Base-by-base conservation (phyloP, 2,113 vertebrate species). In the Platanista minor region DNA sequence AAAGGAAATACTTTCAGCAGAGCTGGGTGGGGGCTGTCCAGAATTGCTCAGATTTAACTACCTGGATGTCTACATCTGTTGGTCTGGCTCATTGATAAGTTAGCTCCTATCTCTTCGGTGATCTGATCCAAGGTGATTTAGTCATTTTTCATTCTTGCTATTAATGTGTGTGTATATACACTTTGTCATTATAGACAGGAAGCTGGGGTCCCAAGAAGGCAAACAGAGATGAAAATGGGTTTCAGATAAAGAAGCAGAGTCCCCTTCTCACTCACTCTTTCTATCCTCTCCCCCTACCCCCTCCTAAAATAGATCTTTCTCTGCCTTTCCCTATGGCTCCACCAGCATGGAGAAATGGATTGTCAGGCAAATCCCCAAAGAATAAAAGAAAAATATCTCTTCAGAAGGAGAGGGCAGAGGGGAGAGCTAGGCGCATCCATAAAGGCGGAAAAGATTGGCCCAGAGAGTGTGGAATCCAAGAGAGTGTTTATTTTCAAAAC, bases 401-500 rank as follows among this genome's bases (percentile, higher is more conserved):
- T 75, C 69, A 39, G 36, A 90, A 91, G 86, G 52, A 89, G n/a
- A 91, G 66, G 83, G 78, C 93, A 84, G 57, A 52, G 67, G 89
- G 86, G 74, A 93, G 66, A 72, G 77, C 29, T 31, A 41, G 93
- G 15, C 85, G 41, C 49, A 82, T 89, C 62, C 23, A 25, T 88
- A 91, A 82, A 92, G 29, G 54, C 91, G 57, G 59, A 78, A 69
- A 52, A 89, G 54, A 69, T 57, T 49, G 82, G 72, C 61, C 88
- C 78, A 46, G 41, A 89, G 78, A 59, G 33, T 84, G 54, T 75
- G 69, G 95, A 78, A 90, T 93, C 71, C 78, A 54, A 90, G 78
- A 83, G 67, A 41, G 54, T 96, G 46, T 95, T 97, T 89, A 96
- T 87, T 97, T 96, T 95, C 74, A 75, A 90, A 97, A 93, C 92